Conservation (phyloP, 2,797 vertebrate species). For the Allobates femoralis region DNA sequence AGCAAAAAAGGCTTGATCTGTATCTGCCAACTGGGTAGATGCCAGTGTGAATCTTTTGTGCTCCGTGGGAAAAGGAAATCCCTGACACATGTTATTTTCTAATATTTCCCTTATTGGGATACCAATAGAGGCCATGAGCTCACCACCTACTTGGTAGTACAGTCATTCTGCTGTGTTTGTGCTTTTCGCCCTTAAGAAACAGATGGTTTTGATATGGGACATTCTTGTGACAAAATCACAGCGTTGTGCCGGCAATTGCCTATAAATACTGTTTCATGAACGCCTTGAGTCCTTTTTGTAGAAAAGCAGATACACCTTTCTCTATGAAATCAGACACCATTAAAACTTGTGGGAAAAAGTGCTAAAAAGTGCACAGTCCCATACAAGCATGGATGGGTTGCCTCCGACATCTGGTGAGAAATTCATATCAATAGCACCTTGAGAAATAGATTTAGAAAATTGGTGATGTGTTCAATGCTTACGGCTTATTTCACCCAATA, state of each 20-base stretch:
- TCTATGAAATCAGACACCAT: neutral
- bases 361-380: too few relatives aligned
- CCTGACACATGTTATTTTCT: constrained; percentile 48
- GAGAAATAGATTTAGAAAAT: too few relatives aligned
- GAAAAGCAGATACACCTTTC: neutral
- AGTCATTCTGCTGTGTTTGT: neutral
- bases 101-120: constrained; percentile 48
- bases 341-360: neutral
- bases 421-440: too few relatives aligned
- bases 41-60: constrained; percentile 57
- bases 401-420: too few relatives aligned
- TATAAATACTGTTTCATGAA: neutral
- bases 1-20: constrained; percentile 40
- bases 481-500: too few relatives aligned
- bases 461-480: too few relatives aligned
- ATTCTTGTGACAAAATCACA: neutral
- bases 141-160: constrained; percentile 16
- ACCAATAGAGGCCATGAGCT: constrained; percentile 28
- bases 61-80: constrained; percentile 56
- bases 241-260: neutral
- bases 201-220: neutral
- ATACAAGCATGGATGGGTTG: too few relatives aligned
- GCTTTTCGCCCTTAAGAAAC: neutral
- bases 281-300: neutral
- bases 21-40: constrained; percentile 53